Base-by-base conservation (phyloP, 2,113 vertebrate species). In the Fulmarus glacialis region DNA sequence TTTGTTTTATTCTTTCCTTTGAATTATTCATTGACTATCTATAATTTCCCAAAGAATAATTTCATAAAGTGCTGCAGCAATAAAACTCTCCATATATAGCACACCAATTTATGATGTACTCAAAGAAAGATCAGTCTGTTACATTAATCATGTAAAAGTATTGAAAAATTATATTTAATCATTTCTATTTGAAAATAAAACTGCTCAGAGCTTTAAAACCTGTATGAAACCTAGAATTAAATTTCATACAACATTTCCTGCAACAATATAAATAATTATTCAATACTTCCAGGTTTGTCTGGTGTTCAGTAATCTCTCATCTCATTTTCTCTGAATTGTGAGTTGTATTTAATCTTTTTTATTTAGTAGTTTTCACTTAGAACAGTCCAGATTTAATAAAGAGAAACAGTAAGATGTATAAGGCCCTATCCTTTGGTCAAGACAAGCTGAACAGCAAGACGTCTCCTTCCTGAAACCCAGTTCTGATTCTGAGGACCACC, bases 1-100 rank as follows among this genome's bases (percentile, higher is more conserved):
- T 98, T 97, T 96, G 95, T 30, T 95, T 95, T 95, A 97, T 98
- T 97, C 88, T 87, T 95, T 90, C 4, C 77, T 80, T 96, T 98
- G 98, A 98, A 98, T 98, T 98, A 98, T 98, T 98, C 98, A 98
- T 98, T 85, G 92, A 78, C 96, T 93, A 93, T 83, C 96, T 93
- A 89, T 96, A 93, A 98, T 98, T 98, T 98, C 88, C 86, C 88
- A 75, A 95, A 94, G 89, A 98, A 98, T 98, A 98, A 98, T 98
- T 97, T 97, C 97, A 98, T 98, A 98, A 97, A 53, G 75, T 64
- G n/a, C 93, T 92, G 93, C 85, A 70, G 96, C 94, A 97, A 97
- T 97, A 97, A 97, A 96, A 88, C 42, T 90, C 87, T 82, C 87
- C 86, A 75, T 90, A 92, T 93, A 96, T 85, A 93, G 94, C 87